These are phyloP conservation scores for Deilephila porcellus DNA, from an alignment of 2,888 invertebrate species.

Conservation along the genomic window DNA sequence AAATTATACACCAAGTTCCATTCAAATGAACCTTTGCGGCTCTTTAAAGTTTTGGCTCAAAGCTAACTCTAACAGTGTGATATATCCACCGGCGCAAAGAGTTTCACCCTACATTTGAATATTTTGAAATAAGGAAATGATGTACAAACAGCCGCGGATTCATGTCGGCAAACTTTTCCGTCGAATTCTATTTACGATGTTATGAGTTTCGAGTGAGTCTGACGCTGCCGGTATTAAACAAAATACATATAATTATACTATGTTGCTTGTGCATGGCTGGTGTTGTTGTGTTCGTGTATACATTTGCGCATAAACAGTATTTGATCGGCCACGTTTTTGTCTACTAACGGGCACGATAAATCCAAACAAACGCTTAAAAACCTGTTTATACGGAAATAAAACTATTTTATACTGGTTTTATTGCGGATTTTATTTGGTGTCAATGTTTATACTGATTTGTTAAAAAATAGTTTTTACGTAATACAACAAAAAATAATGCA, in stretches of 20 bases:
- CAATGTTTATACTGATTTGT: not conserved
- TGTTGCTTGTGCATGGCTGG: slow-evolving; percentile 30
- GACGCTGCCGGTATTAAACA: slow-evolving; percentile 46
- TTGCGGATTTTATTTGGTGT: too few species aligned
- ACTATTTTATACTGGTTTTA: too few species aligned
- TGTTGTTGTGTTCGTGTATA: not conserved
- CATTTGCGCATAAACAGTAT: not conserved
- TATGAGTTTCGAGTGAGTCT: slow-evolving; percentile 53
- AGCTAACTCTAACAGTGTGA: slow-evolving; percentile 64
- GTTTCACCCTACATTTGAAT: slow-evolving; percentile 58
- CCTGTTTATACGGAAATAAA: not conserved
- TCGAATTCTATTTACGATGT: slow-evolving; percentile 63
- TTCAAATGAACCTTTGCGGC: slow-evolving; percentile 81
- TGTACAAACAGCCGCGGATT: slow-evolving; percentile 67
- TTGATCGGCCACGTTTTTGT: not conserved
- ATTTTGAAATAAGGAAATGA: slow-evolving; percentile 69
- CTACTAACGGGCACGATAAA: not conserved
- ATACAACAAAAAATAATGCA: too few species aligned
- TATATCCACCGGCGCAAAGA: slow-evolving; percentile 57
- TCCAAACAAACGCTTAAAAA: not conserved
- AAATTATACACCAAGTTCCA: slow-evolving; percentile 81
- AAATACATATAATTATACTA: slow-evolving; percentile 31
- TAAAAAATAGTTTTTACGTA: too few species aligned
- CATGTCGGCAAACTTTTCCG: slow-evolving; percentile 63
- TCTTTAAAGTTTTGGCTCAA: slow-evolving; percentile 76